A percentile compares a stretch with the other conserved stretches of the same genome.
These are phyloP conservation scores for Alentia gelatinosa DNA, from an alignment of 2,888 invertebrate genomes.

Conservation along the genomic window DNA sequence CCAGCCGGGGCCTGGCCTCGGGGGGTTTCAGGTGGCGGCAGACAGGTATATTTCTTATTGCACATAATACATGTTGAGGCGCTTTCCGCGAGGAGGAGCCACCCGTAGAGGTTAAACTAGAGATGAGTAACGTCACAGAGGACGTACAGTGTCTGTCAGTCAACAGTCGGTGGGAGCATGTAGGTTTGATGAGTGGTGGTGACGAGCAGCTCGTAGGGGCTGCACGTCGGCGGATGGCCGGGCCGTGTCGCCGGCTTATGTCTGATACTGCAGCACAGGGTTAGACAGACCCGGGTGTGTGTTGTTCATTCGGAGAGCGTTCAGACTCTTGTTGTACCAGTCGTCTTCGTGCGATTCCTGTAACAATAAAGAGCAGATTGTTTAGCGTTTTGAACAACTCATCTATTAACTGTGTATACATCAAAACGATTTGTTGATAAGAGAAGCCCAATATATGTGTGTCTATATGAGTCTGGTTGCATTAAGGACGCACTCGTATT, in stretches of 20 bases:
- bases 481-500: too few relatives aligned
- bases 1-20: background rate
- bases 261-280: constrained; percentile 97
- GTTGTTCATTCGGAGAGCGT: constrained; percentile 97
- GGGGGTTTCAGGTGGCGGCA: too few relatives aligned
- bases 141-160: background rate
- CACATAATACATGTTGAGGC: background rate
- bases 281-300: constrained; percentile 95
- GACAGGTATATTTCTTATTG: constrained; percentile 3
- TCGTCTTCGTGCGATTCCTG: constrained; percentile 85
- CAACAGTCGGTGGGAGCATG: constrained; percentile 31
- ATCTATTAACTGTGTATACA: too few relatives aligned
- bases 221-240: background rate
- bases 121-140: constrained; percentile 4
- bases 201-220: background rate
- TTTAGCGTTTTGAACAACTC: too few relatives aligned
- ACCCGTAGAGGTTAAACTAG: background rate
- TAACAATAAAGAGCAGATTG: constrained; percentile 32
- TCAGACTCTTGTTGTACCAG: constrained; percentile 99
- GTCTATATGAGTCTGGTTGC: too few relatives aligned
- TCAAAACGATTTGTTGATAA: too few relatives aligned
- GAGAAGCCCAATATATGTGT: too few relatives aligned
- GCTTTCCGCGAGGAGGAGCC: background rate
- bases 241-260: constrained; percentile 70
- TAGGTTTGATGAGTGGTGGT: background rate